Percentiles rank a stretch among this genome's conserved stretches.
These are phyloP conservation scores for Salminus brasiliensis DNA, from an alignment of 2,113 vertebrate species.

Conservation along the genomic window DNA sequence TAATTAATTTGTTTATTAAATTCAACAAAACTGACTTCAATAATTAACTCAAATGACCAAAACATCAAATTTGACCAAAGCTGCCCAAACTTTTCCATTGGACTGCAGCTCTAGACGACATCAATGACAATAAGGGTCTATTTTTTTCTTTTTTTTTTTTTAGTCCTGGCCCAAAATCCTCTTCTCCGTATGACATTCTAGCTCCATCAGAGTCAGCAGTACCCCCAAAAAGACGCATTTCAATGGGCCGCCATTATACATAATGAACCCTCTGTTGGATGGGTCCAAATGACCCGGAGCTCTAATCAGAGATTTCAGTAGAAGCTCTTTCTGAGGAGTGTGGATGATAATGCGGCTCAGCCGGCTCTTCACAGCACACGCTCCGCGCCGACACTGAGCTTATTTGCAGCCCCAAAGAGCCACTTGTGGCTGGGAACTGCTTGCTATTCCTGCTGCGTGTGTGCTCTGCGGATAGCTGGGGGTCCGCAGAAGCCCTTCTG, in stretches of 20 bases:
- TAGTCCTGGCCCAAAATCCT: neutral
- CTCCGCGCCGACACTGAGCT: neutral
- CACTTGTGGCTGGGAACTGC: neutral
- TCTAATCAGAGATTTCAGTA: constrained; percentile 63
- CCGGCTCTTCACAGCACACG: constrained; percentile 20
- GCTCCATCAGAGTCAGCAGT: constrained; percentile 6
- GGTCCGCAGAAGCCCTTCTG: neutral
- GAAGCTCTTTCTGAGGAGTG: constrained; percentile 18
- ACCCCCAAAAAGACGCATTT: neutral
- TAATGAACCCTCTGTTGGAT: constrained; percentile 43
- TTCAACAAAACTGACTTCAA: too few species aligned
- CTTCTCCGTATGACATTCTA: neutral
- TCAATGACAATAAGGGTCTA: neutral
- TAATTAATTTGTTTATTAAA: too few species aligned
- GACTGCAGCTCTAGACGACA: neutral
- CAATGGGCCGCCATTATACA: neutral
- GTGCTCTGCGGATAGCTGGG: neutral
- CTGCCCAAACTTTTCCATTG: too few species aligned
- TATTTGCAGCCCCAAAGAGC: neutral
- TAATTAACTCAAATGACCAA: too few species aligned
- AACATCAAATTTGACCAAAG: too few species aligned
- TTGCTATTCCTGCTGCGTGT: neutral
- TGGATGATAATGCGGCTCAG: constrained; percentile 39
- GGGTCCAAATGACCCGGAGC: constrained; percentile 60
- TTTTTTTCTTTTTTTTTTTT: neutral